Base-by-base conservation (phyloP, 2,888 invertebrate species). In the Phortica magna region DNA sequence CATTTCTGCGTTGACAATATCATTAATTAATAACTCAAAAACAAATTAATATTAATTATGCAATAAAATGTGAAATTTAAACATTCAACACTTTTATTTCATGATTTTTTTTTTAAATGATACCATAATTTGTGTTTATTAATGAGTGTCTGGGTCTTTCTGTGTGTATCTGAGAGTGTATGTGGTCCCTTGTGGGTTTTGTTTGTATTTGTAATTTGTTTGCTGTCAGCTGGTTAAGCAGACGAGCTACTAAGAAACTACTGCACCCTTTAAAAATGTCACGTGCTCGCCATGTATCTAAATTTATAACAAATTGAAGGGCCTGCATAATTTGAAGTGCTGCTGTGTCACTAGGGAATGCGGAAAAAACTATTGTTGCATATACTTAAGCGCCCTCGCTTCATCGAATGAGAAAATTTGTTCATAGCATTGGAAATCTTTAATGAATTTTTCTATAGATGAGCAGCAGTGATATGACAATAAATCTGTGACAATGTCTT, bases 81-180 rank as follows among this genome's bases (percentile, higher is more conserved):
- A 82, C 79, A 85, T 83, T 84, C 81, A 83, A 83, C 81, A 87
- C 83, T 81, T 85, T 87, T 78, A 17, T 74, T 77, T 73, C 70
- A 75, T 65, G 43, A 55, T 65, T 55, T 55, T 76, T 59, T 43
- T 78, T 64, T 57, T 61, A 76, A 76, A 74, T 71, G 61, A 72
- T 72, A 61, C 74, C 64, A 75, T 76, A 79, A 77, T 78, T 61
- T 78, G 42, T 73, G 39, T 17, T 48, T 48, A 42, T 67, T 53
- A 74, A 64, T 39, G 41, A 12, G 71, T 73, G 76, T 77, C 78
- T 67, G 76, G n/a, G n/a, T 78, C 73, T 77, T 43, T 72, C 61
- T 73, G 67, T 78, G 80, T 75, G 74, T 70, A 74, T 73, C 41
- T 73, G 59, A 41, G 70, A 53, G 70, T 70, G 31, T 17, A 12